Evolutionary conservation across 2,797 vertebrate species (phyloP).

Genomic region (Halcyon smyrnensis): DNA sequence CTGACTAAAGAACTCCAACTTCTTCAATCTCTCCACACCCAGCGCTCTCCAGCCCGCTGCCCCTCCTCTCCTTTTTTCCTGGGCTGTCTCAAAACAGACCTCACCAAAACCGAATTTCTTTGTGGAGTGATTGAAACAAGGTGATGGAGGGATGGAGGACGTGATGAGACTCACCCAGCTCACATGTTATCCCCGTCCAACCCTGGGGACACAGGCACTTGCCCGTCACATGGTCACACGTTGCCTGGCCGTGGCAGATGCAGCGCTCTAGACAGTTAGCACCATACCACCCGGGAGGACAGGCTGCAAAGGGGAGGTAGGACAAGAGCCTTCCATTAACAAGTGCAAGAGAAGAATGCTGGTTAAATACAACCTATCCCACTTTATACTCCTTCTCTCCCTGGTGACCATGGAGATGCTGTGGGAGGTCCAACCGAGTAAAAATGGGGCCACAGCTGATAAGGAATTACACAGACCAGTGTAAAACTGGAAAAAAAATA

Average conservation of each 20-base stretch:
- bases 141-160: rapidly evolving
- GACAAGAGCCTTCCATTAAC: not conserved
- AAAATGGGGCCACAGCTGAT: rapidly evolving
- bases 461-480: not conserved
- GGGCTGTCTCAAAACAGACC: not conserved
- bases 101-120: not conserved
- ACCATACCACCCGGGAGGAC: conserved; percentile 3
- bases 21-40: not conserved
- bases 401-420: not conserved
- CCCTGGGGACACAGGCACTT: conserved; percentile 30
- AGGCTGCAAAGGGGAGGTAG: conserved; percentile 2
- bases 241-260: not conserved
- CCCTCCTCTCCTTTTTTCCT: not conserved
- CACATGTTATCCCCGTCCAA: not conserved
- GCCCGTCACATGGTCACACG: not conserved
- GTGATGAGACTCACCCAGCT: conserved; percentile 16
- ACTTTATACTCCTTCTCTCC: rapidly evolving
- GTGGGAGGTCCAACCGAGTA: not conserved
- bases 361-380: not conserved
- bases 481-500: not conserved
- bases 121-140: rapidly evolving
- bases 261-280: conserved; percentile 37
- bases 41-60: not conserved
- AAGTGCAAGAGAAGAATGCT: not conserved
- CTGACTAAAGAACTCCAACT: not conserved